These are phyloP conservation scores for Andrena dorsata DNA, from an alignment of 2,888 invertebrate genomes.

Conservation along the genomic window DNA sequence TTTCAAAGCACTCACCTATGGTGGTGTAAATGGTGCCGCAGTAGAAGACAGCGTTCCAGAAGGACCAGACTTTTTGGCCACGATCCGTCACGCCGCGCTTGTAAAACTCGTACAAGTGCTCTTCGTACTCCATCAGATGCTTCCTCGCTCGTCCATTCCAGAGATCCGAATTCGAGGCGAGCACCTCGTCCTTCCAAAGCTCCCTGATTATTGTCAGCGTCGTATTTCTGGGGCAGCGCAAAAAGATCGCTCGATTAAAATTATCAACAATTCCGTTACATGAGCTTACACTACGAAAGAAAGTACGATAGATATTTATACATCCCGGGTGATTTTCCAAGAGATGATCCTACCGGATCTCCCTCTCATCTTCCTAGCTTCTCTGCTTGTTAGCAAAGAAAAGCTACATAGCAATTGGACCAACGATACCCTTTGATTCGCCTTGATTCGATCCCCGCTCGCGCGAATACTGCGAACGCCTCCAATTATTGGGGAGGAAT, in stretches of 20 bases:
- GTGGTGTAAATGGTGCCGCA: conserved; percentile 96
- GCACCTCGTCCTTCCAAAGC: conserved; percentile 76
- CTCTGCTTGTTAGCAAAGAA: neutral
- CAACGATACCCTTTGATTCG: conserved; percentile 11
- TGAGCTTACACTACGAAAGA: neutral
- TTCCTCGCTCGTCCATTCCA: conserved; percentile 86
- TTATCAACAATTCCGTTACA: neutral
- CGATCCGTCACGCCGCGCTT: conserved; percentile 85
- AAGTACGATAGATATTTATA: neutral
- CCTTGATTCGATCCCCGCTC: conserved; percentile 16
- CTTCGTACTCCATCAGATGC: conserved; percentile 87
- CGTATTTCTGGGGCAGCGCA: conserved; percentile 77
- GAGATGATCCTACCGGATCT: neutral
- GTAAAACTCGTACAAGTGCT: conserved; percentile 85
- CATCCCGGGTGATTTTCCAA: neutral
- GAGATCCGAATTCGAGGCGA: conserved; percentile 80
- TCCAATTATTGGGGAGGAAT: conserved; percentile 34
- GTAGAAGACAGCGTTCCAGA: conserved; percentile 94
- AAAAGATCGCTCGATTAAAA: too few species aligned
- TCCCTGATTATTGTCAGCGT: conserved; percentile 79
- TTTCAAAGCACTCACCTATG: conserved; percentile 88
- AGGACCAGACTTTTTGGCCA: conserved; percentile 89
- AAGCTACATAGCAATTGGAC: conserved; percentile 20
- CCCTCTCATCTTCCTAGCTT: neutral
- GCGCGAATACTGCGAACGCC: neutral